Conservation (phyloP, 2,113 vertebrate species). For the Cinclus mexicanus region DNA sequence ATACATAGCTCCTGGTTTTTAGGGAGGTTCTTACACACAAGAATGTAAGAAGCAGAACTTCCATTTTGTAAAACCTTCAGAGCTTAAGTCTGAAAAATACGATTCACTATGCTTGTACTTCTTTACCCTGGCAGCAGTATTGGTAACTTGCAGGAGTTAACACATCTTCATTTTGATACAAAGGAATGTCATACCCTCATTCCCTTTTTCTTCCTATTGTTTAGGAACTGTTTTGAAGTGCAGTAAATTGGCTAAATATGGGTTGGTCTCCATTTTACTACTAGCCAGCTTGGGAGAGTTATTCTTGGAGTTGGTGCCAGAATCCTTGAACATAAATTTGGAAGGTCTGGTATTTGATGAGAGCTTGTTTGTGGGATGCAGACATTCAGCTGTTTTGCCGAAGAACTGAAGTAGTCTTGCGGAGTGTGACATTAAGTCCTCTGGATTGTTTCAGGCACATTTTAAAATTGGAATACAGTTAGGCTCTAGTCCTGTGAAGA, state of each 20-base stretch:
- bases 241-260: slow-evolving; percentile 24
- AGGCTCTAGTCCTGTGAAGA: not conserved
- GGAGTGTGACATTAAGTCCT: not conserved
- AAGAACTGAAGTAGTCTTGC: not conserved
- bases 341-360: slow-evolving; percentile 1
- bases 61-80: not conserved
- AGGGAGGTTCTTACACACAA: not conserved
- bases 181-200: not conserved
- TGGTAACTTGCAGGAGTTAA: not conserved
- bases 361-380: not conserved
- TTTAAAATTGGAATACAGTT: not conserved
- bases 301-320: slow-evolving; percentile 11
- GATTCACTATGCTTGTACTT: not conserved
- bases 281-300: not conserved
- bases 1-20: not conserved
- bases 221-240: slow-evolving; percentile 2
- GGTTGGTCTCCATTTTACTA: not conserved
- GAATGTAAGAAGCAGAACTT: not conserved
- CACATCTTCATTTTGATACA: not conserved
- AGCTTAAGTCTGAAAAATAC: not conserved
- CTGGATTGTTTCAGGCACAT: not conserved
- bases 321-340: slow-evolving; percentile 30
- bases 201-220: not conserved
- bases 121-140: not conserved
- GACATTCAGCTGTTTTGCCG: not conserved